Percentiles rank a stretch among this genome's conserved stretches.
Conservation (phyloP, 2,797 vertebrate genomes). For the Anguilla pacifica region DNA sequence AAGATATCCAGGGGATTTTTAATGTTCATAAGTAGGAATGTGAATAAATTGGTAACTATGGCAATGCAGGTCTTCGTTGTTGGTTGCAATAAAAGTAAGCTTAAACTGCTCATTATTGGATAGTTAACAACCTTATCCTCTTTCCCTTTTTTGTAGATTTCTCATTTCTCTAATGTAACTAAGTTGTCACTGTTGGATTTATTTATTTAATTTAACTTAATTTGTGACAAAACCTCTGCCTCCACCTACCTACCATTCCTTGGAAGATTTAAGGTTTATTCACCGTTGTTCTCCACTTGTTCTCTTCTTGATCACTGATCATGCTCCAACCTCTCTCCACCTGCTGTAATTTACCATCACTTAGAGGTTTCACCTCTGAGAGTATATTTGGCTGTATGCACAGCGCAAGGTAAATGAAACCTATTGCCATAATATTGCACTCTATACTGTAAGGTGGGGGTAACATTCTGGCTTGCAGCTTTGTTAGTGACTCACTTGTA, state of each 20-base stretch:
- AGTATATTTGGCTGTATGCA: not conserved
- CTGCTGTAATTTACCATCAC: not conserved
- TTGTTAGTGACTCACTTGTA: not conserved
- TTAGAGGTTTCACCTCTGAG: not conserved
- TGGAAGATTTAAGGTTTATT: too few relatives aligned
- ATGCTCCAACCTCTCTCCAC: not conserved
- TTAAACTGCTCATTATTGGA: too few relatives aligned
- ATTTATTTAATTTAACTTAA: not conserved
- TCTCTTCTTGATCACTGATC: not conserved
- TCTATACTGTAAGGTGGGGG: not conserved
- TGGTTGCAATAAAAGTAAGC: too few relatives aligned
- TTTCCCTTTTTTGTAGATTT: not conserved
- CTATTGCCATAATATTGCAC: not conserved
- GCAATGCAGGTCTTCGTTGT: too few relatives aligned
- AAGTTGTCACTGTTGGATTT: not conserved
- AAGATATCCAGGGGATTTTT: not conserved
- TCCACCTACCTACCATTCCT: too few relatives aligned
- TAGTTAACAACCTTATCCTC: not conserved
- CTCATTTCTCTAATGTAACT: not conserved
- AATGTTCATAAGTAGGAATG: not conserved
- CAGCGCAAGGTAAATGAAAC: not conserved
- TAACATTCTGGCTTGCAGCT: not conserved
- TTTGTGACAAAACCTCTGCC: not conserved
- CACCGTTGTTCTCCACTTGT: not conserved
- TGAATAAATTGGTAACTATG: too few relatives aligned